Percentiles rank a stretch among this genome's conserved stretches.
phyloP scores from a whole-genome alignment of 2,113 vertebrate genomes.

The Ivindomyrus marchei region DNA sequence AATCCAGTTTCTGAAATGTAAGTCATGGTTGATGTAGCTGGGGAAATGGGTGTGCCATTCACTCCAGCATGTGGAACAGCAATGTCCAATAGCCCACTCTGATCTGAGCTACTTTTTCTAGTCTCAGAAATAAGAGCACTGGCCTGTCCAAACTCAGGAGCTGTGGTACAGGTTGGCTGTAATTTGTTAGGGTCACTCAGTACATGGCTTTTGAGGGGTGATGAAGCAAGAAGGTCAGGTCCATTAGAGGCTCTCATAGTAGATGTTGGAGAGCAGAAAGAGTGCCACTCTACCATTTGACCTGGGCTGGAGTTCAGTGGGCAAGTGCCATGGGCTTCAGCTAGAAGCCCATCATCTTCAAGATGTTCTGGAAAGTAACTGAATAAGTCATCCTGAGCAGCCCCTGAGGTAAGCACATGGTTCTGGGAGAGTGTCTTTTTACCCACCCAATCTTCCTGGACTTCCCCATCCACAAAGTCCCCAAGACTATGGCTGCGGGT shows the following conservation, averaged over 20 bases:
- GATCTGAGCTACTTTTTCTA: neutral
- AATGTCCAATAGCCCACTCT: neutral
- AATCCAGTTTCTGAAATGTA: neutral
- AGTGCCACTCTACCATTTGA: conserved; percentile 32
- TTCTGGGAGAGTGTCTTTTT: conserved; percentile 37
- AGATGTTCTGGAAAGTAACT: neutral
- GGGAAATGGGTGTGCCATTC: neutral
- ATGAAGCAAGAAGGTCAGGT: conserved; percentile 39
- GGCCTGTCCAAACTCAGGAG: neutral
- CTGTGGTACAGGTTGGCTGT: conserved; percentile 42
- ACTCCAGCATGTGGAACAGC: neutral
- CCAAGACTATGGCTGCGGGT: conserved; percentile 55
- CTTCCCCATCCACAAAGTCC: conserved; percentile 43
- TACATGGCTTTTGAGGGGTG: conserved; percentile 32
- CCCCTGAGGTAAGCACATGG: neutral
- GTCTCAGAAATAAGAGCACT: neutral
- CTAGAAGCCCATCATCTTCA: neutral
- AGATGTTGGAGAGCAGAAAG: conserved; percentile 32
- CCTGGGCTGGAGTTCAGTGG: conserved; percentile 25
- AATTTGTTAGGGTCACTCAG: conserved; percentile 60
- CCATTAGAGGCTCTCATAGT: conserved; percentile 38
- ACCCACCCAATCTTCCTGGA: conserved; percentile 40
- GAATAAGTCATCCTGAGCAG: neutral
- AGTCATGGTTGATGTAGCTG: neutral
- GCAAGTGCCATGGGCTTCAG: conserved; percentile 33